phyloP scores from a whole-genome alignment of 2,888 invertebrate genomes.

The Idaea dimidiata region DNA sequence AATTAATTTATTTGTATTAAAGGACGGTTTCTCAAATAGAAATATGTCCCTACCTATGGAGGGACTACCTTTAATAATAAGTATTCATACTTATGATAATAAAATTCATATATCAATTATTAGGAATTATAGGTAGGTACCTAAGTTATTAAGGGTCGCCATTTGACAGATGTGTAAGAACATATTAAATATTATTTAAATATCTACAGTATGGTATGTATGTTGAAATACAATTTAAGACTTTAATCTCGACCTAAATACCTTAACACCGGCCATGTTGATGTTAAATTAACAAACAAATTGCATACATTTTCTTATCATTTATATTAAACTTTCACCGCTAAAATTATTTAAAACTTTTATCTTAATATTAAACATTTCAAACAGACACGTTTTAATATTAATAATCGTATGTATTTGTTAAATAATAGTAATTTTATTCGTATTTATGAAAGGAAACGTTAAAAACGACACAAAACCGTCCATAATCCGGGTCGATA shows the following conservation, averaged over 20 bases:
- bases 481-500: slow-evolving; percentile 68
- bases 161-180: background rate
- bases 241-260: slow-evolving; percentile 15
- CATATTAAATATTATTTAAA: background rate
- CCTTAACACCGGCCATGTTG: slow-evolving; percentile 20
- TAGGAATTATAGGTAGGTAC: too few species aligned
- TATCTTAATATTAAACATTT: slow-evolving; percentile 31
- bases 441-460: slow-evolving; percentile 50
- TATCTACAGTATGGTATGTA: background rate
- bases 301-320: slow-evolving; percentile 53
- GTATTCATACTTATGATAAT: too few species aligned
- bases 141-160: too few species aligned
- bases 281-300: slow-evolving; percentile 36
- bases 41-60: too few species aligned
- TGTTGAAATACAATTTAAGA: background rate
- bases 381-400: slow-evolving; percentile 37
- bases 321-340: slow-evolving; percentile 56
- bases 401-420: slow-evolving; percentile 35
- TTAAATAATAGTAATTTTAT: slow-evolving; percentile 32
- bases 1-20: too few species aligned
- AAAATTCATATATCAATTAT: too few species aligned
- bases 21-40: too few species aligned
- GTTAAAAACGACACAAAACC: slow-evolving; percentile 65
- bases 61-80: too few species aligned
- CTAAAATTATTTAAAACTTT: slow-evolving; percentile 36